Percentiles rank a stretch among this genome's conserved stretches.
Conservation (phyloP, 2,888 invertebrate species). For the Conomelus anceps region DNA sequence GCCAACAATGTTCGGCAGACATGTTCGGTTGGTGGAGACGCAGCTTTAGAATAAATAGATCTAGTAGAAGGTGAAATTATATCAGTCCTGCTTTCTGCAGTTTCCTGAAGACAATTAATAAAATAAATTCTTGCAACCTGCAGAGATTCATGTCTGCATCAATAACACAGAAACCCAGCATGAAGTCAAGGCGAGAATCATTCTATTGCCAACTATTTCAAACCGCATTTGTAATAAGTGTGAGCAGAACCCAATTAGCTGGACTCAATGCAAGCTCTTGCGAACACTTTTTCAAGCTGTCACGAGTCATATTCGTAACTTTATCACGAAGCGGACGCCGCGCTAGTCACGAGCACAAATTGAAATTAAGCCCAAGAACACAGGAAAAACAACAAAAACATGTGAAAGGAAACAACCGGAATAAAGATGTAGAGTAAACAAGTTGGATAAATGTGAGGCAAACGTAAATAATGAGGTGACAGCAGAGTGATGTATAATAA, state of each 20-base stretch:
- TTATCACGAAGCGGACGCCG: not conserved
- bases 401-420: not conserved
- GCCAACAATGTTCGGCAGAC: too few species aligned
- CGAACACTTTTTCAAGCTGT: not conserved
- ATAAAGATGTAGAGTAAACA: not conserved
- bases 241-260: not conserved
- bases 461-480: not conserved
- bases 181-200: not conserved
- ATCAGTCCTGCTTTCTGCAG: too few species aligned
- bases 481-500: not conserved
- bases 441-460: not conserved
- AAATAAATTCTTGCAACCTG: not conserved
- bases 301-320: not conserved
- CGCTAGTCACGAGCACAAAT: not conserved
- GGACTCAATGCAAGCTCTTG: not conserved
- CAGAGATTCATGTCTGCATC: not conserved
- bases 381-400: too few species aligned
- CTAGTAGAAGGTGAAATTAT: too few species aligned
- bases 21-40: too few species aligned
- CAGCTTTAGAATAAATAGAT: too few species aligned
- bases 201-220: not conserved
- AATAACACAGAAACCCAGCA: not conserved
- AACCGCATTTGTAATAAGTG: not conserved
- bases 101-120: not conserved
- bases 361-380: not conserved